phyloP scores from a whole-genome alignment of 2,797 vertebrate genomes.

The Dryobates pubescens region DNA sequence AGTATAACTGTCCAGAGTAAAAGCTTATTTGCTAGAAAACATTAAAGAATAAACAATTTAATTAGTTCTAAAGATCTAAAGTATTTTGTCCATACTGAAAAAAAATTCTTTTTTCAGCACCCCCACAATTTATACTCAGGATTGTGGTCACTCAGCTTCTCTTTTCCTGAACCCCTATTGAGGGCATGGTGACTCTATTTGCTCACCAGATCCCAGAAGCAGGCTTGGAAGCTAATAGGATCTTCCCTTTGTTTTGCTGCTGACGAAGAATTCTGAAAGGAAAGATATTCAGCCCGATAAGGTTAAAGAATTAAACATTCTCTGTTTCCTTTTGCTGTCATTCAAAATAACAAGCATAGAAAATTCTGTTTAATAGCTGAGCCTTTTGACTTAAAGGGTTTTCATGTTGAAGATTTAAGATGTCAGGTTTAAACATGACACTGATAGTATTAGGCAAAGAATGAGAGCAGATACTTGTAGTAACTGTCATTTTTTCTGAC shows the following conservation, averaged over 20 bases:
- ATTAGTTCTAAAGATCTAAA: neutral
- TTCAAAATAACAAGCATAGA: slow-evolving; percentile 69
- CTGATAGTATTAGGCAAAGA: slow-evolving; percentile 71
- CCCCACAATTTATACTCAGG: neutral
- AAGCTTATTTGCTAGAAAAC: neutral
- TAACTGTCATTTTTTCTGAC: slow-evolving; percentile 62
- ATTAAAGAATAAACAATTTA: neutral
- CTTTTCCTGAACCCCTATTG: neutral
- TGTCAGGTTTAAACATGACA: slow-evolving; percentile 74
- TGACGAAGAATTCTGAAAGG: slow-evolving; percentile 47
- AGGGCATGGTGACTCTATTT: neutral
- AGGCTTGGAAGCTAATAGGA: neutral
- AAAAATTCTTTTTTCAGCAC: neutral
- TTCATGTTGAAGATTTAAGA: slow-evolving; percentile 69
- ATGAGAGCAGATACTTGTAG: slow-evolving; percentile 66
- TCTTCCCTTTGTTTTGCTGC: slow-evolving; percentile 20
- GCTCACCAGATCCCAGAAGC: neutral
- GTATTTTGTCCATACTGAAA: neutral
- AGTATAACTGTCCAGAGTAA: neutral
- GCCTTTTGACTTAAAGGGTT: slow-evolving; percentile 70
- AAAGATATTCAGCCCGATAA: slow-evolving; percentile 48
- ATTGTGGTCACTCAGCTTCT: neutral
- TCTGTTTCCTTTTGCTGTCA: slow-evolving; percentile 72
- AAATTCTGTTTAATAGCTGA: slow-evolving; percentile 69
- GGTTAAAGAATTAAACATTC: slow-evolving; percentile 57